Base-by-base conservation (phyloP, 2,888 invertebrate species). In the Rhagophthalmus giganteus region DNA sequence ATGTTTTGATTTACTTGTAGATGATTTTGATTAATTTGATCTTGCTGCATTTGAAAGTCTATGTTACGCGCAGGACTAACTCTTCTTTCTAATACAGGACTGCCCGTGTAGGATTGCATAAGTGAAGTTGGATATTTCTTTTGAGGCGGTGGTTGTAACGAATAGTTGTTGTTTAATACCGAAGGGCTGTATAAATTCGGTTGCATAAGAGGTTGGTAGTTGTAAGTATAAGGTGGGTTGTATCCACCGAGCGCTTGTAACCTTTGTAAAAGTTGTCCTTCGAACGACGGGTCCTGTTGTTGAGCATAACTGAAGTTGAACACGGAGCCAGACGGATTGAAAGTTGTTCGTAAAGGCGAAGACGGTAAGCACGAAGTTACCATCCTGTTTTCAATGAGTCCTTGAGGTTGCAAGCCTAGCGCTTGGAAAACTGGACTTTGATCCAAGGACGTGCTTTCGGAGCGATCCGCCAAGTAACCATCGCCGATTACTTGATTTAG, bases 211-310 rank as follows among this genome's bases (percentile, higher is more conserved):
- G 68, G 65, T 30, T 67, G 42, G 5, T 60, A 38, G 26, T 54
- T 60, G 15, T 50, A 54, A 42, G 68, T 67, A 14, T 62, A 57
- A 37, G 57, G 62, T 42, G 48, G 73, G 2, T 71, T 66, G 60
- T 78, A 79, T 0, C 76, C 75, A 52, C 75, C 76, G 28, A 79
- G 67, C 39, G 75, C 72, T 65, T 80, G 80, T 41, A 81, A 63
- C 52, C 79, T 71, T 60, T 80, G 80, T 31, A 80, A 62, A 6
- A 81, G 69, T 57, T 80, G 81, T 4, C 74, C 67, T 61, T 80
- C 79, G 12, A 67, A 62, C 2, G 64, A 55, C 10, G 65, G 52
- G 20, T 69, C 66, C 6, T 63, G 58, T 37, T 59, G 55, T 1
- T 65, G 46, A 6, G 62, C 66, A 58, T 70, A 70, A 7, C 65